A percentile compares a stretch with the other conserved stretches of the same genome.
Evolutionary conservation across 2,113 vertebrate genomes (phyloP).

Genomic region (Brevimyrus niger): DNA sequence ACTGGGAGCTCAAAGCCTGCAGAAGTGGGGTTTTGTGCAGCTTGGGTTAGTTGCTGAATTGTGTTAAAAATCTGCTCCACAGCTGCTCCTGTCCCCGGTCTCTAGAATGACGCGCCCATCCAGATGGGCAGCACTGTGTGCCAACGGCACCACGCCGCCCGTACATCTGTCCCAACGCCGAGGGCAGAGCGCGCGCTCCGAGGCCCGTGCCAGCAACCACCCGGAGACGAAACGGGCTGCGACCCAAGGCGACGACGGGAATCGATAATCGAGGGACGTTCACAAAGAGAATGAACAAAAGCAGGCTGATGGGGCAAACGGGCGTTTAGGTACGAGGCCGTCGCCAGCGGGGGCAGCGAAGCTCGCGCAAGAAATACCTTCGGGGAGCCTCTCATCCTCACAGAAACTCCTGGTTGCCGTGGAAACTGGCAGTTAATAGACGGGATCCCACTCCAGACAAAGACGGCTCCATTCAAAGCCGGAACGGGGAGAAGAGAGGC

Average conservation of each 20-base stretch:
- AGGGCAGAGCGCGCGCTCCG: neutral
- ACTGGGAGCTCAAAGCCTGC: neutral
- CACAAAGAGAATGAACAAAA: neutral
- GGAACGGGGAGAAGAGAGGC: neutral
- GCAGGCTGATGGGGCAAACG: neutral
- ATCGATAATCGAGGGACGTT: neutral
- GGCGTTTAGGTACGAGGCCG: neutral
- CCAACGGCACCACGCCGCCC: neutral
- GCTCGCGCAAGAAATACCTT: neutral
- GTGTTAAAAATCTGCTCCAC: neutral
- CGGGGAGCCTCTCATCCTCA: neutral
- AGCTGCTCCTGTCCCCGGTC: neutral
- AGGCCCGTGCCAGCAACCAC: neutral
- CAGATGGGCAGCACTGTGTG: neutral
- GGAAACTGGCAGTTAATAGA: slow-evolving; percentile 40
- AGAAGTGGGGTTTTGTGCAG: neutral
- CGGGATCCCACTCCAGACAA: slow-evolving; percentile 23
- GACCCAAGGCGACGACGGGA: no score
- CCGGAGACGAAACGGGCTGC: neutral
- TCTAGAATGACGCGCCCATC: neutral
- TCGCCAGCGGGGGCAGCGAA: neutral
- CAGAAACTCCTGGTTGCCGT: slow-evolving; percentile 47
- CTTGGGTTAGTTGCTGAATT: neutral
- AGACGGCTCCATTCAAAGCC: slow-evolving; percentile 17
- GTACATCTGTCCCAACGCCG: neutral